These are phyloP conservation scores for Limnodromus scolopaceus DNA, from an alignment of 2,797 vertebrate species.

Conservation along the genomic window DNA sequence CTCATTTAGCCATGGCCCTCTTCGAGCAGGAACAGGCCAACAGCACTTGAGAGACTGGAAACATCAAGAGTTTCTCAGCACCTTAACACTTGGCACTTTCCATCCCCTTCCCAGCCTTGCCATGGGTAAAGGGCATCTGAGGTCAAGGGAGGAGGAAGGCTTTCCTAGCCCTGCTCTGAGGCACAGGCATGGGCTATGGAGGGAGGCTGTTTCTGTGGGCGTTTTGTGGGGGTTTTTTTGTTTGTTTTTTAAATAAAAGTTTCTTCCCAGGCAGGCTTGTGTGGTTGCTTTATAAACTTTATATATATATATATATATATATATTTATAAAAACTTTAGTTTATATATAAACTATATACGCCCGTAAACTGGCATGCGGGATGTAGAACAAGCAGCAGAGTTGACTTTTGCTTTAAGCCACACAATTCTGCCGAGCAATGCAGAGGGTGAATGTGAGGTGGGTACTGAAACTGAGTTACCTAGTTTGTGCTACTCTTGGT, in stretches of 20 bases:
- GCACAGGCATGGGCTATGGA: background rate
- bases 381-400: background rate
- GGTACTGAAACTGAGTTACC: background rate
- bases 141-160: slow-evolving; percentile 2
- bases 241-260: slow-evolving; percentile 14
- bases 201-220: background rate
- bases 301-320: background rate
- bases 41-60: slow-evolving; percentile 84
- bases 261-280: slow-evolving; percentile 29
- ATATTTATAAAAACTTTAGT: too few species aligned
- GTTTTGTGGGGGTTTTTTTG: background rate
- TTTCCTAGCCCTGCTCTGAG: background rate
- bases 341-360: too few species aligned
- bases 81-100: slow-evolving; percentile 68
- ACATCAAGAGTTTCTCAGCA: slow-evolving; percentile 25
- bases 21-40: slow-evolving; percentile 97
- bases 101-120: background rate
- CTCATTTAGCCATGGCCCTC: slow-evolving; percentile 92
- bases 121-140: background rate
- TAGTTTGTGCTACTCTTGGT: background rate
- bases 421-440: background rate
- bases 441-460: background rate
- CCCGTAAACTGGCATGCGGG: background rate
- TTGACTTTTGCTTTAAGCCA: background rate
- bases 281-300: background rate